Evolutionary conservation across 2,113 vertebrate species (phyloP), one percentile per base, ranked within the genome.

Genomic region (Coptodon bakossiorum): DNA sequence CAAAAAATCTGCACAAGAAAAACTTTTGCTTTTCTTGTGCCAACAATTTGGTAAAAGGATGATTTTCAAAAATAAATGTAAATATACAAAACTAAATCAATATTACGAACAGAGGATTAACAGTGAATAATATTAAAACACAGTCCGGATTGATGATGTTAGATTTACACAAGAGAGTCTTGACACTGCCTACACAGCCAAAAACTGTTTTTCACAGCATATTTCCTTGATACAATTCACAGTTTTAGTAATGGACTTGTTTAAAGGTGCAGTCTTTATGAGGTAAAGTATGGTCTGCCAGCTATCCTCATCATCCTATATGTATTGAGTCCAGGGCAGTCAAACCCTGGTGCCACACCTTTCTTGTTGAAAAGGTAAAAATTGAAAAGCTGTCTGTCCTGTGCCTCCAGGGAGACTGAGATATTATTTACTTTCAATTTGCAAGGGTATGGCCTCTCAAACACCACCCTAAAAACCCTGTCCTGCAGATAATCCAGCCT

Each of bases 281-380:
- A 93, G 17, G 94, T 93, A 90, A 98, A 98, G 2, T 92, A 83
- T 0, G 97, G 98, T 84, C 95, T 97, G 10, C 81, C 95, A 17
- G 66, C 90, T 7, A 99, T 96, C 6, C 97, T 96, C 50, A 96
- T 87, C 13, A 99, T 97, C 1, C 93, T 96, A 91, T 98, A 99
- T 0, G 97, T 98, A 96, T 98, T 99, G 34, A 99, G 96, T 9
- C 98, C 98, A 0, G 98, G 98, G 2, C 97, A 97, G 14, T 98
- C 98, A 12, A 99, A 99, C 7, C 98, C 98, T 0, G 97, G 97
- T 1, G 98, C 97, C 80, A 97, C 82, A 10, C 98, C 97, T 50
- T 96, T 96, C 71, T 93, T 92, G 50, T 97, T 96, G 0, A 98
- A 96, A 0, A 89, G 94, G 31, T 98, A 97, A 85, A 99, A 99